A percentile compares a stretch with the other conserved stretches of the same genome.
phyloP scores from a whole-genome alignment of 2,888 invertebrate genomes.

The Hirudinaria manillensis region DNA sequence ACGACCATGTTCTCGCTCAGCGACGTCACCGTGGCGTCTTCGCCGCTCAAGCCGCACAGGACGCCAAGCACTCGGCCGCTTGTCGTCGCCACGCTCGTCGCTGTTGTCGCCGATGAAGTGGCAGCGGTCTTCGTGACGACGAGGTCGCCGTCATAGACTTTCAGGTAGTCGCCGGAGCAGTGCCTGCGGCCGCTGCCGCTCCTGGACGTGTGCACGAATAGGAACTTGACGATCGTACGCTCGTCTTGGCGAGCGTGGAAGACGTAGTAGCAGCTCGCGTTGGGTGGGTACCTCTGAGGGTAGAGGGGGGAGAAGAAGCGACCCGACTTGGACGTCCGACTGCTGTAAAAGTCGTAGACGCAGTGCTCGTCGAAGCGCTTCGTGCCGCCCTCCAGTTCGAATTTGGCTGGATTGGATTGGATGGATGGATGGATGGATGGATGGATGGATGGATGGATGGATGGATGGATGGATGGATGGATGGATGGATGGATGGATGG shows the following conservation, averaged over 20 bases:
- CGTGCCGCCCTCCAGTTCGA: slow-evolving; percentile 44
- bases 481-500: too few species aligned
- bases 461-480: too few species aligned
- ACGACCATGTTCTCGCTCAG: slow-evolving; percentile 14
- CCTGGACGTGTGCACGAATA: slow-evolving; percentile 5
- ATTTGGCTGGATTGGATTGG: slow-evolving; percentile 47
- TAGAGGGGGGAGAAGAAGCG: slow-evolving; percentile 51
- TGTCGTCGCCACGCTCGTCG: not conserved
- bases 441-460: too few species aligned
- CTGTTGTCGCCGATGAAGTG: not conserved
- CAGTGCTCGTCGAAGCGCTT: slow-evolving; percentile 45
- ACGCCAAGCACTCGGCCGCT: slow-evolving; percentile 8
- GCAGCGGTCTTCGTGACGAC: too few species aligned
- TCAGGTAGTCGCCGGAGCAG: slow-evolving; percentile 22
- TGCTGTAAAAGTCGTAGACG: slow-evolving; percentile 47
- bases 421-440: slow-evolving; percentile 17
- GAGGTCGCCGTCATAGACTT: slow-evolving; percentile 9
- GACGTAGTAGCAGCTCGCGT: slow-evolving; percentile 52
- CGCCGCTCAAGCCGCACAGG: slow-evolving; percentile 14
- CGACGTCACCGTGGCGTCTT: slow-evolving; percentile 3
- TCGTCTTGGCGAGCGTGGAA: slow-evolving; percentile 52
- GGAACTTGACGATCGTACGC: slow-evolving; percentile 48
- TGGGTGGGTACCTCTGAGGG: slow-evolving; percentile 53
- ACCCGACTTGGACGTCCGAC: slow-evolving; percentile 44
- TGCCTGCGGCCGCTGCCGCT: not conserved